Base-by-base conservation (phyloP, 2,888 invertebrate genomes). In the Camponotus fellah region DNA sequence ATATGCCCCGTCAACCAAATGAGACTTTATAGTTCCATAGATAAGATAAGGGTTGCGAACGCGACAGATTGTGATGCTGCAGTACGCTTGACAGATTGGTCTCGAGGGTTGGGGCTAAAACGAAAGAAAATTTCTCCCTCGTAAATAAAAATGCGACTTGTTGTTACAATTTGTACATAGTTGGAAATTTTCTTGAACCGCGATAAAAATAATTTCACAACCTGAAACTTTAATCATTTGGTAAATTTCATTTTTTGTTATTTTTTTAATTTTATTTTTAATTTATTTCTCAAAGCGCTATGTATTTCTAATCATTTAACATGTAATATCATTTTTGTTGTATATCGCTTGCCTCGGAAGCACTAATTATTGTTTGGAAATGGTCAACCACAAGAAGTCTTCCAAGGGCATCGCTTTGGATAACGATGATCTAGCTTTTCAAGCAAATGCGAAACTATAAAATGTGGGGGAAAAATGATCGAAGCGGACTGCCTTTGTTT, bases 11-110 rank as follows among this genome's bases (percentile, higher is more conserved):
- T 64, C 64, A 76, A 84, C 34, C 75, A 82, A 85, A 82, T 56
- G 84, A 43, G 53, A 74, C 21, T 64, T 84, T 91, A 91, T 89
- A 88, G 82, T 32, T 69, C n/a, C 58, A 64, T 72, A 87, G 92
- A 92, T 92, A 91, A 91, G 90, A 91, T 90, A 91, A 90, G 77
- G 80, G 60, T 83, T 84, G 21, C 64, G 56, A 14, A 5, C 76
- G 77, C 34, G 69, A 84, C 86, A 64, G 69, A 69, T 49, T 34
- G 76, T 86, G 88, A 87, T 88, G 62, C 53, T 60, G 32, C 32
- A 34, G 34, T 10, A n/a, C 12, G 62, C 14, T 40, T 60, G 62
- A 60, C 32, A 74, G 62, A 74, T 72, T 37, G 69, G 37, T 14
- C 34, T 53, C 40, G 26, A 26, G 26, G 26, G 2, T 37, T 53